A percentile compares a stretch with the other conserved stretches of the same genome.
These are phyloP conservation scores for Ischnura elegans DNA, from an alignment of 2,888 invertebrate genomes.

Conservation along the genomic window DNA sequence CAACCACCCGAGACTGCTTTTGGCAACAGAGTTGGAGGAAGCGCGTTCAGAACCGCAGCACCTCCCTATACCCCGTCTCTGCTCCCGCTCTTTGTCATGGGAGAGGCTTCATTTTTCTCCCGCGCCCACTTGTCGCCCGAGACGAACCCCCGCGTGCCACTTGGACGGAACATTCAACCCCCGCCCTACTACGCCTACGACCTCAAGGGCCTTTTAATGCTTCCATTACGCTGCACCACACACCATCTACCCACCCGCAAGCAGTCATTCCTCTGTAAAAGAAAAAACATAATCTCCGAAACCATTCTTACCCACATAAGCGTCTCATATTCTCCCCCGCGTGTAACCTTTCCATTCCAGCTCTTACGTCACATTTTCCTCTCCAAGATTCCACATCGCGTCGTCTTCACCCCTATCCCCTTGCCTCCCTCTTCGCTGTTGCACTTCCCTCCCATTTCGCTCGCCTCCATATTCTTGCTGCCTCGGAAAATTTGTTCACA, in stretches of 20 bases:
- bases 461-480: too few species aligned
- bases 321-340: background rate
- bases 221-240: slow-evolving; percentile 41
- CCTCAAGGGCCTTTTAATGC: slow-evolving; percentile 25
- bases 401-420: background rate
- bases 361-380: background rate
- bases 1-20: background rate
- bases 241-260: background rate
- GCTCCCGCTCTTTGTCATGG: background rate
- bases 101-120: background rate
- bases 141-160: background rate
- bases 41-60: background rate
- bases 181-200: background rate
- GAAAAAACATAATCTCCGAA: background rate
- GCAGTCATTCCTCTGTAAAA: background rate
- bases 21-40: background rate
- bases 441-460: too few species aligned
- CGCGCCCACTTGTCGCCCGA: background rate
- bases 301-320: background rate
- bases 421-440: background rate
- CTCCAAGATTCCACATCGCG: background rate
- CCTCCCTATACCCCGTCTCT: background rate
- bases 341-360: background rate
- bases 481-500: too few species aligned
- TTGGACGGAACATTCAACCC: background rate